Evolutionary conservation across 2,113 vertebrate genomes (phyloP).

Genomic region (Helogale parvula): DNA sequence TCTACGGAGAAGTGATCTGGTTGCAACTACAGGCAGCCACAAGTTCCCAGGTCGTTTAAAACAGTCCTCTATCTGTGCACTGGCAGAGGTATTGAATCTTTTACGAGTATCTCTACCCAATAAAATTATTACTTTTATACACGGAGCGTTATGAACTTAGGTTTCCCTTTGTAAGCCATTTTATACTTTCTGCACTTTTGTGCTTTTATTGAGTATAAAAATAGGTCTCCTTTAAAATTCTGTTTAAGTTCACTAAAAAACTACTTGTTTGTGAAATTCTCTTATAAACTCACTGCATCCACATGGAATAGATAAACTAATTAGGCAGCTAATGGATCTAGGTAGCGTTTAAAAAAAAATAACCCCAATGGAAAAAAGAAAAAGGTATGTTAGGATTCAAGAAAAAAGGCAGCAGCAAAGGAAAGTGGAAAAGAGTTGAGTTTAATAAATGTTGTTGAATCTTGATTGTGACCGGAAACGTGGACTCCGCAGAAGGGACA

Average conservation of each 20-base stretch:
- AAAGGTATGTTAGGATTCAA: slow-evolving; percentile 60
- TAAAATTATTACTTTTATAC: slow-evolving; percentile 89
- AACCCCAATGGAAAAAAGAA: slow-evolving; percentile 47
- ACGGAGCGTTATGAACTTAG: slow-evolving; percentile 86
- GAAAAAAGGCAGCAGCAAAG: slow-evolving; percentile 70
- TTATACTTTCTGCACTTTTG: slow-evolving; percentile 91
- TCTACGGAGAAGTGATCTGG: slow-evolving; percentile 82
- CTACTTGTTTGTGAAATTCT: slow-evolving; percentile 92
- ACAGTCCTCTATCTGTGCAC: slow-evolving; percentile 86
- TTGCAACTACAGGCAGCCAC: slow-evolving; percentile 82
- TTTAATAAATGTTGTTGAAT: slow-evolving; percentile 68
- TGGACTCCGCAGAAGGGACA: slow-evolving; percentile 46
- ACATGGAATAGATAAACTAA: slow-evolving; percentile 87
- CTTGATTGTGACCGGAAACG: slow-evolving; percentile 71
- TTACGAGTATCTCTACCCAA: slow-evolving; percentile 85
- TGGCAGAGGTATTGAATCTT: slow-evolving; percentile 86
- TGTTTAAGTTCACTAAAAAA: slow-evolving; percentile 91
- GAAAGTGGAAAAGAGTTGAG: slow-evolving; percentile 80
- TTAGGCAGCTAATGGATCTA: slow-evolving; percentile 89
- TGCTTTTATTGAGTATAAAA: slow-evolving; percentile 91
- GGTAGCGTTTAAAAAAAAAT: slow-evolving; percentile 87
- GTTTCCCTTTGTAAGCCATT: slow-evolving; percentile 89
- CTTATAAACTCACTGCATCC: slow-evolving; percentile 92
- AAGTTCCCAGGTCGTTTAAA: slow-evolving; percentile 80
- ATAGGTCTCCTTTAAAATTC: slow-evolving; percentile 91